phyloP scores from a whole-genome alignment of 2,888 invertebrate species.

The Epistrophe eligans region DNA sequence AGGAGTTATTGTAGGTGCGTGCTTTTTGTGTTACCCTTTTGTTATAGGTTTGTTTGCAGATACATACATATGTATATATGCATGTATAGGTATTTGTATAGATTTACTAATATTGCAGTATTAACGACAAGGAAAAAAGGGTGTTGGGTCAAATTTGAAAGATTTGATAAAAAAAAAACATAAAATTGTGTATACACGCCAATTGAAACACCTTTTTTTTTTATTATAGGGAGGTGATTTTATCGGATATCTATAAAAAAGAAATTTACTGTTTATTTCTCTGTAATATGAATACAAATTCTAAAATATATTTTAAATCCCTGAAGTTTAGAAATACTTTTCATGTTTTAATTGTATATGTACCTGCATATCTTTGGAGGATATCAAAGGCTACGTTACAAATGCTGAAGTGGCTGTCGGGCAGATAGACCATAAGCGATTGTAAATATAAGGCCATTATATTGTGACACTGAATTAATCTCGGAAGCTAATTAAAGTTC shows the following conservation, averaged over 20 bases:
- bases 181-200: neutral
- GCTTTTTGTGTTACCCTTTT: conserved; percentile 45
- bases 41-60: neutral
- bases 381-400: no score
- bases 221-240: neutral
- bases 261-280: neutral
- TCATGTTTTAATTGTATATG: no score
- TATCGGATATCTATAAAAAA: neutral
- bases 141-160: conserved; percentile 9
- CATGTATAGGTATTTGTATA: no score
- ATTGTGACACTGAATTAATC: no score
- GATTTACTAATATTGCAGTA: neutral
- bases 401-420: no score
- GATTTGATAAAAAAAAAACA: conserved; percentile 6
- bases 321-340: no score
- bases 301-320: no score
- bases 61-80: neutral
- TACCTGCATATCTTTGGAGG: no score
- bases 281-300: no score
- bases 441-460: no score
- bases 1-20: conserved; percentile 45
- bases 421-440: no score
- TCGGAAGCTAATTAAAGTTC: no score
- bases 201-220: neutral
- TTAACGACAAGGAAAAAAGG: neutral